phyloP scores from a whole-genome alignment of 2,888 invertebrate species.

The Colletes collaris region DNA sequence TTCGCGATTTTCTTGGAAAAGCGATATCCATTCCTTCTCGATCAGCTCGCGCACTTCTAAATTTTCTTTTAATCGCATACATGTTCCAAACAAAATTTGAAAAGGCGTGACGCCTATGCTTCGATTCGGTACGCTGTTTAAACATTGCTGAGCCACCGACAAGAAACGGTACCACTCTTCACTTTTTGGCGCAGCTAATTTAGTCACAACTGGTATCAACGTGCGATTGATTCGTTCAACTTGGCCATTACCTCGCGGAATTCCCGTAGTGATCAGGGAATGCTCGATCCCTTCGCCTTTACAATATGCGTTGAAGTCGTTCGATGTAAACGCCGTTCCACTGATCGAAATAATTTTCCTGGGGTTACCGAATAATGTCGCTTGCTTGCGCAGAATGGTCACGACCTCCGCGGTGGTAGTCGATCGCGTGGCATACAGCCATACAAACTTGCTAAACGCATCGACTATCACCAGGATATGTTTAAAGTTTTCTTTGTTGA shows the following conservation, averaged over 20 bases:
- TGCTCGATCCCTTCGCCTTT: slow-evolving; percentile 2
- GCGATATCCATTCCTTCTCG: slow-evolving; percentile 11
- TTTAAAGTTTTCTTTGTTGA: no score
- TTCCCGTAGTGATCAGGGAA: not conserved
- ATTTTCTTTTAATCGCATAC: slow-evolving; percentile 34
- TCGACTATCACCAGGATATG: slow-evolving; percentile 67
- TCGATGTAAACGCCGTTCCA: slow-evolving; percentile 16
- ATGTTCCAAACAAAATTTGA: slow-evolving; percentile 29
- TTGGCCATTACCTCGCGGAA: slow-evolving; percentile 9
- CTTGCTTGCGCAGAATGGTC: slow-evolving; percentile 36
- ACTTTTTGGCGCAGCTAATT: slow-evolving; percentile 13
- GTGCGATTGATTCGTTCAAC: slow-evolving; percentile 12
- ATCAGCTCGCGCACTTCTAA: slow-evolving; percentile 26
- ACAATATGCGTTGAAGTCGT: slow-evolving; percentile 9
- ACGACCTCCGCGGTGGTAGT: slow-evolving; percentile 67
- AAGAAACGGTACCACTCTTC: slow-evolving; percentile 40
- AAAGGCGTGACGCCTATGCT: slow-evolving; percentile 33
- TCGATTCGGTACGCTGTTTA: slow-evolving; percentile 28
- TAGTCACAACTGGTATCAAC: slow-evolving; percentile 6
- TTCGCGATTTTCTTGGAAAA: no score
- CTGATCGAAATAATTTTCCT: not conserved
- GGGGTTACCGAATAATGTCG: slow-evolving; percentile 16
- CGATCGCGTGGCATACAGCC: slow-evolving; percentile 74
- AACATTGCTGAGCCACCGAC: slow-evolving; percentile 31
- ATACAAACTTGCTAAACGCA: slow-evolving; percentile 21